These are phyloP conservation scores for Bubo bubo DNA, from an alignment of 2,113 vertebrate genomes.

Conservation along the genomic window DNA sequence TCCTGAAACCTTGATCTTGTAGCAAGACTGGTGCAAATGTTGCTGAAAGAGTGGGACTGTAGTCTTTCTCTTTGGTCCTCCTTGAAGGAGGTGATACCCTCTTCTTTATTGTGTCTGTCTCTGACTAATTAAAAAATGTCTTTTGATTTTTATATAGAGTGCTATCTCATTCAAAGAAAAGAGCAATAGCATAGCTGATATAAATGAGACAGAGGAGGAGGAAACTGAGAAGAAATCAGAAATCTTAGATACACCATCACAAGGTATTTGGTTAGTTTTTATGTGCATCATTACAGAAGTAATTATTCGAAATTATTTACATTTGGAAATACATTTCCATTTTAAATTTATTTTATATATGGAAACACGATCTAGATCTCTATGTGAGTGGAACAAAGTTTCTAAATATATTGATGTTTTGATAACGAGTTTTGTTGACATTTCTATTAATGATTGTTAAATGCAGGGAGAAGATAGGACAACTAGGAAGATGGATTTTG, in stretches of 20 bases:
- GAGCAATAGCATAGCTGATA: not conserved
- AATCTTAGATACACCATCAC: not conserved
- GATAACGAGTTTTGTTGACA: not conserved
- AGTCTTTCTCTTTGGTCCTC: not conserved
- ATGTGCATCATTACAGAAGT: not conserved
- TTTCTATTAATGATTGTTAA: slow-evolving; percentile 12
- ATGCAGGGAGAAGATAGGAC: not conserved
- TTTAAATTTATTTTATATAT: not conserved
- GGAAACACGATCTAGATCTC: not conserved
- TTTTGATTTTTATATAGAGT: slow-evolving; percentile 32
- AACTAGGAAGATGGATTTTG: not conserved
- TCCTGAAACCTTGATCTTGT: not conserved
- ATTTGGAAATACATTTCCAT: too few species aligned
- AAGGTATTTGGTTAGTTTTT: slow-evolving; percentile 59
- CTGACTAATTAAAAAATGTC: not conserved
- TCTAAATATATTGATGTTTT: not conserved
- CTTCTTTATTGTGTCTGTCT: not conserved
- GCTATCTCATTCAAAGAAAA: slow-evolving; percentile 13
- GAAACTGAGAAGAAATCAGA: slow-evolving; percentile 22
- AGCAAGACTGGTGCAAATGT: not conserved
- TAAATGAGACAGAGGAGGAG: not conserved
- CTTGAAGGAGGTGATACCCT: not conserved
- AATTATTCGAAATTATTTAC: not conserved
- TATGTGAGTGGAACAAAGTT: not conserved
- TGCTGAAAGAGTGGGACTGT: not conserved